Percentiles rank a stretch among this genome's conserved stretches.
Conservation (phyloP, 2,113 vertebrate species). For the Lepisosteus oculatus region DNA sequence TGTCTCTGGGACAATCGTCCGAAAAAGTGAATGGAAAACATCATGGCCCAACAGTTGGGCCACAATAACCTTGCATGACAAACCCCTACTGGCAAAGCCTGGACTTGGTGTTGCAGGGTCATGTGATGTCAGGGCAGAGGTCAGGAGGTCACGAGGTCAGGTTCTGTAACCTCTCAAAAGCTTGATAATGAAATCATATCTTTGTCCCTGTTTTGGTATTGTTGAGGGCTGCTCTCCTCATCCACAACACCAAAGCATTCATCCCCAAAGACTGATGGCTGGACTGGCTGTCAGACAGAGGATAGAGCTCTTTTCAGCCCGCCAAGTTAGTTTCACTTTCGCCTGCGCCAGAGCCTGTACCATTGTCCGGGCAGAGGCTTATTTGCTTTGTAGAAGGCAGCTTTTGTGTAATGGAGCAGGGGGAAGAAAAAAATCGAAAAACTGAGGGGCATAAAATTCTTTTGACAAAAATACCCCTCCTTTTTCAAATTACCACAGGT, state of each 20-base stretch:
- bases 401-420: too few relatives aligned
- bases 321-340: neutral
- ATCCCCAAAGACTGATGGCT: neutral
- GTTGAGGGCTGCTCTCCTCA: neutral
- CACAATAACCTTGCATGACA: too few relatives aligned
- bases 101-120: conserved; percentile 18
- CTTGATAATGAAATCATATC: conserved; percentile 64
- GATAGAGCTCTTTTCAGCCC: neutral
- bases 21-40: too few relatives aligned
- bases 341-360: too few relatives aligned
- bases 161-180: conserved; percentile 62
- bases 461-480: too few relatives aligned
- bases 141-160: conserved; percentile 55
- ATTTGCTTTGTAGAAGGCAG: too few relatives aligned
- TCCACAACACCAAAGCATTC: neutral
- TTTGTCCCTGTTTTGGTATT: conserved; percentile 44
- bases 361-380: too few relatives aligned
- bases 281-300: conserved; percentile 16
- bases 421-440: too few relatives aligned
- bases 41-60: too few relatives aligned
- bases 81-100: neutral
- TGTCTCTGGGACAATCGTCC: too few relatives aligned
- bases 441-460: too few relatives aligned
- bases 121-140: conserved; percentile 42
- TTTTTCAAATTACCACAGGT: too few relatives aligned